These are phyloP conservation scores for Otocyon megalotis DNA, from an alignment of 2,113 vertebrate genomes.

Conservation along the genomic window DNA sequence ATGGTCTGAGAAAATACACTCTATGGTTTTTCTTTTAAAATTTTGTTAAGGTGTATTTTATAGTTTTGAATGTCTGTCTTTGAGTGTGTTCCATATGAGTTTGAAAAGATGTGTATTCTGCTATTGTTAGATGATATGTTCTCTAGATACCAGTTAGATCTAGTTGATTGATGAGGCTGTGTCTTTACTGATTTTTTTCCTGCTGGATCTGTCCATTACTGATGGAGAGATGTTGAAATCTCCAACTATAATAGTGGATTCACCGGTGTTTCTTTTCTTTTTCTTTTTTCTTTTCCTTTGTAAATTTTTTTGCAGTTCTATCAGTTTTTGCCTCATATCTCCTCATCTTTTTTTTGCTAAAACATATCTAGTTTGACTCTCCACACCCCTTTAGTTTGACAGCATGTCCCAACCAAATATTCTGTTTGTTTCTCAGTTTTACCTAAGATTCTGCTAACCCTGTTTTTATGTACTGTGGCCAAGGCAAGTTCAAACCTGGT, in stretches of 20 bases:
- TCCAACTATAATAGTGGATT: not conserved
- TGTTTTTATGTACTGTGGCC: not conserved
- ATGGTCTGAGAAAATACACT: not conserved
- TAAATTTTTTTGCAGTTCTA: not conserved
- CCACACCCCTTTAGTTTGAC: not conserved
- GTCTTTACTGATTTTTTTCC: slow-evolving; percentile 24
- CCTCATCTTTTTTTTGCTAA: not conserved
- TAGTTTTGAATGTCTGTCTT: not conserved
- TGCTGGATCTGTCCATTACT: not conserved
- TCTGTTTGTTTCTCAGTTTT: not conserved
- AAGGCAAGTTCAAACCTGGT: not conserved
- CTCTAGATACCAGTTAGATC: not conserved
- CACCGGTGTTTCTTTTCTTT: not conserved
- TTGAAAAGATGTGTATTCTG: not conserved
- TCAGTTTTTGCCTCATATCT: not conserved
- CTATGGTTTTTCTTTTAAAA: not conserved
- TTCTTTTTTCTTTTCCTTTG: not conserved
- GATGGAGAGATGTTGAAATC: not conserved
- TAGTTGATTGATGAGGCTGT: not conserved
- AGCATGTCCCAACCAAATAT: not conserved
- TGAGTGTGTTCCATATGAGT: not conserved
- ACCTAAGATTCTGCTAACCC: not conserved
- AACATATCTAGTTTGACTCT: not conserved
- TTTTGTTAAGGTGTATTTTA: not conserved
- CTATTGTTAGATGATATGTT: not conserved